Conservation (phyloP, 2,888 invertebrate species). For the Microctonus brassicae region DNA sequence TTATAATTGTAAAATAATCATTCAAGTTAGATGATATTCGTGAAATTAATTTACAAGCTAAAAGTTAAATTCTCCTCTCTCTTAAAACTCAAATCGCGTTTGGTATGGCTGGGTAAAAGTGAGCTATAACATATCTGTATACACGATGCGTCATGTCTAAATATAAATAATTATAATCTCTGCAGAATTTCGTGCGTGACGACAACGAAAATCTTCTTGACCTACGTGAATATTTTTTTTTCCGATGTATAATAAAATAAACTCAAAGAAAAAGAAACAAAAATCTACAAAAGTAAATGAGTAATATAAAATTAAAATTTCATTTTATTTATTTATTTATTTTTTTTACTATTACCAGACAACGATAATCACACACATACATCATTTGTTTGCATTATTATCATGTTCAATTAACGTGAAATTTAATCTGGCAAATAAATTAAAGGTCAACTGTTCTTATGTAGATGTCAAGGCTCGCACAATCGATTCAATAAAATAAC, state of each 20-base stretch:
- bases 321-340: neutral
- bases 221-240: constrained; percentile 46
- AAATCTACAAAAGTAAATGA: neutral
- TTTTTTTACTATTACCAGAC: neutral
- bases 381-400: constrained; percentile 14
- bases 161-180: constrained; percentile 47
- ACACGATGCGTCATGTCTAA: constrained; percentile 55
- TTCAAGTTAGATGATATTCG: neutral
- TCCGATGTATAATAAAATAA: neutral
- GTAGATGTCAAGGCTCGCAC: constrained; percentile 27
- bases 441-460: constrained; percentile 24
- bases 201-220: constrained; percentile 47
- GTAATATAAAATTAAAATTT: no score
- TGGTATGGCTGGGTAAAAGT: neutral
- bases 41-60: neutral
- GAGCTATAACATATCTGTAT: neutral
- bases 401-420: constrained; percentile 29
- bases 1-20: neutral
- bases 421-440: constrained; percentile 22
- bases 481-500: constrained; percentile 4
- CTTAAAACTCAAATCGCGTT: neutral
- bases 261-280: neutral
- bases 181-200: constrained; percentile 30
- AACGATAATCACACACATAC: neutral
- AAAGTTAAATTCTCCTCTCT: neutral